These are phyloP conservation scores for Platycercus adscitus DNA, from an alignment of 2,113 vertebrate genomes.

Conservation along the genomic window DNA sequence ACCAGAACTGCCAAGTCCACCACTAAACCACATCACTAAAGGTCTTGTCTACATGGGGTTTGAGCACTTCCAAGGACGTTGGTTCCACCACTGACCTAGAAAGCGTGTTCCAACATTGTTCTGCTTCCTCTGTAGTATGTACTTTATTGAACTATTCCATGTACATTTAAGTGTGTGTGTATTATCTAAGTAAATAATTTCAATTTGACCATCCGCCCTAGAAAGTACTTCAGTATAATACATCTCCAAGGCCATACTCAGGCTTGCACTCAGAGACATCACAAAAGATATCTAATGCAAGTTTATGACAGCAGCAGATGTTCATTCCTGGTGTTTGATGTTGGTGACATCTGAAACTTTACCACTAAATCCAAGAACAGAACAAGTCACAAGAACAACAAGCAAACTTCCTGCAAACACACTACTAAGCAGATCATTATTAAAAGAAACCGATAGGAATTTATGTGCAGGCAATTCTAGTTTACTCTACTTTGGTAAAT, in stretches of 20 bases:
- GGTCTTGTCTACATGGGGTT: not conserved
- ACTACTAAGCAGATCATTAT: not conserved
- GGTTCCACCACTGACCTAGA: not conserved
- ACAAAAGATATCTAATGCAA: not conserved
- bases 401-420: not conserved
- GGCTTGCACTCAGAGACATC: not conserved
- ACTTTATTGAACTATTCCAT: not conserved
- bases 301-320: constrained; percentile 19
- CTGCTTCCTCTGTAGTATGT: not conserved
- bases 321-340: not conserved
- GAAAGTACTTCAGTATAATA: not conserved
- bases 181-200: constrained; percentile 44
- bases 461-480: not conserved
- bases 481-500: not conserved
- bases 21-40: not conserved
- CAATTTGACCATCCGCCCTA: constrained; percentile 45
- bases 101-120: not conserved
- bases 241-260: not conserved
- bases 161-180: not conserved
- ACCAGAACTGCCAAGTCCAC: not conserved
- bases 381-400: not conserved
- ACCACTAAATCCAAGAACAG: not conserved
- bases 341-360: not conserved
- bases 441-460: not conserved
- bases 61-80: not conserved